Evolutionary conservation across 2,113 vertebrate species (phyloP).

Genomic region (Sander vitreus): DNA sequence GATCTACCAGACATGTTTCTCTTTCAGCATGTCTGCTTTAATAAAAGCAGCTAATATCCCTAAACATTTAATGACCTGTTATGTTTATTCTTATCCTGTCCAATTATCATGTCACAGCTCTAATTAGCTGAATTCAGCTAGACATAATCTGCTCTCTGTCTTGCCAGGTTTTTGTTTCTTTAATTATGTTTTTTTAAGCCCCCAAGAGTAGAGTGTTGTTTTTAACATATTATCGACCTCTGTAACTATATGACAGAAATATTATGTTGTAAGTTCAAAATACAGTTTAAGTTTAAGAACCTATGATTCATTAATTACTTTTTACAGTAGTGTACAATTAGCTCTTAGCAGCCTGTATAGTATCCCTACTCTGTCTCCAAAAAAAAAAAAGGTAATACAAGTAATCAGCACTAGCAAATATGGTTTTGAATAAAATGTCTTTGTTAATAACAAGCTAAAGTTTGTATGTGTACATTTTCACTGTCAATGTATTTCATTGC

Average conservation of each 20-base stretch:
- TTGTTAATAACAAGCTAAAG: background rate
- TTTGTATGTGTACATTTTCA: background rate
- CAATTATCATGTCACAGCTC: constrained; percentile 63
- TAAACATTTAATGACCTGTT: constrained; percentile 65
- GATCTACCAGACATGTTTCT: constrained; percentile 26
- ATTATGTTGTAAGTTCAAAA: background rate
- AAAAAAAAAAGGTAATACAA: background rate
- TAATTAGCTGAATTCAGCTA: constrained; percentile 55
- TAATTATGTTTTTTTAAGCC: constrained; percentile 29
- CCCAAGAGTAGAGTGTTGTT: background rate
- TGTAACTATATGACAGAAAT: background rate
- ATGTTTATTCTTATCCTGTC: constrained; percentile 61
- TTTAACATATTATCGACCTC: constrained; percentile 1
- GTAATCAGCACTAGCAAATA: background rate
- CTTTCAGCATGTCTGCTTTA: constrained; percentile 31
- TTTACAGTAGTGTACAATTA: background rate
- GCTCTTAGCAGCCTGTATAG: background rate
- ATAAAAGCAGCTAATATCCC: constrained; percentile 51
- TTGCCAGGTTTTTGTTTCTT: constrained; percentile 5
- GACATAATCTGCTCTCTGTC: constrained; percentile 11
- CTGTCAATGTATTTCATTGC: background rate
- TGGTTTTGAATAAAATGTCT: background rate
- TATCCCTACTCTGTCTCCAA: background rate
- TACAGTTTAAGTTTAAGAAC: background rate
- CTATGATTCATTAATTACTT: background rate